Evolutionary conservation across 2,888 invertebrate genomes (phyloP), one percentile per base, ranked within the genome.

Genomic region (Cylindroiulus punctatus): DNA sequence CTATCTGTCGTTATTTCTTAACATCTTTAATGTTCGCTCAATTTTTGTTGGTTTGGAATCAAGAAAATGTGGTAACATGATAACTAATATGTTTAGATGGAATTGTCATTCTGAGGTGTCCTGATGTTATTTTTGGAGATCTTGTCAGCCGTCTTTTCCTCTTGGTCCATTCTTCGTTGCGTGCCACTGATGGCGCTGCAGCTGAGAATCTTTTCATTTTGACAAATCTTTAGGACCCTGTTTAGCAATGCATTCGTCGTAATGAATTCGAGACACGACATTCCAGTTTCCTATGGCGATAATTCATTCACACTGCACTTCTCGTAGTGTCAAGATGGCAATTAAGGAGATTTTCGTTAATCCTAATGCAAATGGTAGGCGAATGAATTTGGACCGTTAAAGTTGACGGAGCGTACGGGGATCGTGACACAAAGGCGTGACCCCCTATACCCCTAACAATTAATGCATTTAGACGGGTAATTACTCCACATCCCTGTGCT

Each of bases 271-370:
- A n/a, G n/a, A 26, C 65, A 26, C 65, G 5, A 10, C 22, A 26
- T 22, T 65, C 65, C n/a, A 65, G 26, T 26, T 65, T 65, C 17
- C 65, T 65, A 7, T n/a, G 52, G 76, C 76, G 14, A 76, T 76
- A 26, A 14, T 76, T 76, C 76, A 76, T 76, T 76, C 65, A 65
- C 65, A n/a, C 65, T 65, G 65, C 65, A 65, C 26, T 65, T 65
- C 76, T 76, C 30, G 30, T 14, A 76, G 30, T 76, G 76, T 76
- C 76, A 14, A 76, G 30, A 76, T 22, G 26, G 30, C 22, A 76
- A 76, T 76, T 30, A 76, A 30, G 30, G 26, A 76, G 76, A 76
- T 76, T 76, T 65, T 30, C 12, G 30, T 76, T 76, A 76, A 76
- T 76, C 76, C 76, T 76, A 30, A 26, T 30, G 30, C 65, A 65